Conservation (phyloP, 2,797 vertebrate species). For the Monodelphis domestica region DNA sequence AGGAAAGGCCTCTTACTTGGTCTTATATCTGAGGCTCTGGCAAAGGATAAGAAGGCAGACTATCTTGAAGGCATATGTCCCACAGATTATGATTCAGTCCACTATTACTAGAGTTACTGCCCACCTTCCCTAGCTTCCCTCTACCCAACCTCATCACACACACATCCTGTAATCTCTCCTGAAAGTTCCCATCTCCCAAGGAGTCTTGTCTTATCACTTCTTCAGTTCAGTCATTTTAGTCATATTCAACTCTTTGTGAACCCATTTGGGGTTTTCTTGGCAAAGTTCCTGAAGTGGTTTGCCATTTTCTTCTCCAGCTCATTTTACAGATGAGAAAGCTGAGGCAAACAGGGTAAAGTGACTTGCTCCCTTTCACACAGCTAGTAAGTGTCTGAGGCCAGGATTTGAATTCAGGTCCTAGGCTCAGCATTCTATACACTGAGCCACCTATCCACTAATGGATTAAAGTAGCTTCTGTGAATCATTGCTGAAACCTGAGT, state of each 20-base stretch:
- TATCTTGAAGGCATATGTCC: not conserved
- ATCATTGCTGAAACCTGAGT: not conserved
- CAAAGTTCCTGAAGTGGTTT: too few relatives aligned
- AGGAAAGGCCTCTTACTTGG: not conserved
- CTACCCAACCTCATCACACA: not conserved
- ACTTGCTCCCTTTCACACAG: too few relatives aligned
- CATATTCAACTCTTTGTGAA: too few relatives aligned
- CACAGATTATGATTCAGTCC: not conserved
- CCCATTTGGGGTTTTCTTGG: too few relatives aligned
- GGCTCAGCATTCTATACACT: too few relatives aligned
- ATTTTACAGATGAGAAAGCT: too few relatives aligned
- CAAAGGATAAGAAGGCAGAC: not conserved
- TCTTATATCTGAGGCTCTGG: not conserved
- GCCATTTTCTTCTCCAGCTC: too few relatives aligned
- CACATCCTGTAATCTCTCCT: not conserved
- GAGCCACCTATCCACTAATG: not conserved
- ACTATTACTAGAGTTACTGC: not conserved
- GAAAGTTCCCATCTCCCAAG: not conserved
- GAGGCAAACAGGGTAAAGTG: too few relatives aligned
- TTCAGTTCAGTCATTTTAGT: too few relatives aligned
- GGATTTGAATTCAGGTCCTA: too few relatives aligned
- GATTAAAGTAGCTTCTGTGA: not conserved
- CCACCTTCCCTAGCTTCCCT: not conserved
- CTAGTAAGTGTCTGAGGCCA: too few relatives aligned
- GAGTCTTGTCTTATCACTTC: not conserved